These are phyloP conservation scores for Darevskia nairensis DNA, from an alignment of 2,797 vertebrate species.

Conservation along the genomic window DNA sequence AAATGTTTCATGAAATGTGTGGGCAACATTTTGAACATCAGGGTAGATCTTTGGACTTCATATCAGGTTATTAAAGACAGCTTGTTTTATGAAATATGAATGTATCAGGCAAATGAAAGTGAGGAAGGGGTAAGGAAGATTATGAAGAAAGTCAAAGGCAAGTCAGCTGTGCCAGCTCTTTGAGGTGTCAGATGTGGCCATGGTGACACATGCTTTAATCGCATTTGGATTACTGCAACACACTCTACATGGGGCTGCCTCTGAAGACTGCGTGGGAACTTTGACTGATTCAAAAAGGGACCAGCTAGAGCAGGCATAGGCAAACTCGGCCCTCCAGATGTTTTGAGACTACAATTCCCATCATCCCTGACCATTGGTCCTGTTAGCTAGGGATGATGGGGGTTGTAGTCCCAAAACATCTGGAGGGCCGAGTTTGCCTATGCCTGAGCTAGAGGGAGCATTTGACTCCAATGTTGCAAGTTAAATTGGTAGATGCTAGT, in stretches of 20 bases:
- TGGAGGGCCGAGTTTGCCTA: too few relatives aligned
- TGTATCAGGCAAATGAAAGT: slow-evolving; percentile 26
- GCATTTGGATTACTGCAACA: neutral
- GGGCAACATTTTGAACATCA: slow-evolving; percentile 70
- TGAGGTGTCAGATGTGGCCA: neutral
- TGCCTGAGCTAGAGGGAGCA: neutral
- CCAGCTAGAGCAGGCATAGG: neutral
- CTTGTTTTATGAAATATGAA: slow-evolving; percentile 76
- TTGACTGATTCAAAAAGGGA: neutral
- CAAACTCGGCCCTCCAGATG: too few relatives aligned
- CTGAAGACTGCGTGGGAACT: neutral
- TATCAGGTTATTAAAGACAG: slow-evolving; percentile 75
- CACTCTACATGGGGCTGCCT: neutral
- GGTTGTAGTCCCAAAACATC: too few relatives aligned
- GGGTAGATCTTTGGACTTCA: slow-evolving; percentile 73
- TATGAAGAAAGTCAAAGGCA: slow-evolving; percentile 46
- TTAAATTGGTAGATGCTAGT: neutral
- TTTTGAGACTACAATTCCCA: too few relatives aligned
- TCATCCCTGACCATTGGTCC: too few relatives aligned
- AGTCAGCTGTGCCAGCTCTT: neutral
- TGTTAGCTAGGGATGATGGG: too few relatives aligned
- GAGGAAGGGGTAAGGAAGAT: slow-evolving; percentile 21
- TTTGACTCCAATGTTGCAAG: neutral
- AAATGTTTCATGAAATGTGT: slow-evolving; percentile 76
- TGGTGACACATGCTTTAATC: neutral